phyloP scores from a whole-genome alignment of 2,888 invertebrate species.

The Timema cristinae region DNA sequence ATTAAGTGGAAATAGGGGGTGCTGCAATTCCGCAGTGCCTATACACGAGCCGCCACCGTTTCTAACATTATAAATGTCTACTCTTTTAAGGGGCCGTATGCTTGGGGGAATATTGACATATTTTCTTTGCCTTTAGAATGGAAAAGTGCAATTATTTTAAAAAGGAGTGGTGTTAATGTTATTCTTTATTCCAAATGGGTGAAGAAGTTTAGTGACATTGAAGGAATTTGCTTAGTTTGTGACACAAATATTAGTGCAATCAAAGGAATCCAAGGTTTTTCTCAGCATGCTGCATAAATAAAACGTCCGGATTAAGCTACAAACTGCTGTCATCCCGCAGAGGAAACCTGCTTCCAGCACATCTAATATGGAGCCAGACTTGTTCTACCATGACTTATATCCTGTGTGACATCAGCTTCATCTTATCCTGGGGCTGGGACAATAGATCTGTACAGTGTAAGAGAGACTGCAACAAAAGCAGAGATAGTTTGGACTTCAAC shows the following conservation, averaged over 20 bases:
- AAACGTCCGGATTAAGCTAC: not conserved
- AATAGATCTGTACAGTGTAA: not conserved
- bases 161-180: not conserved
- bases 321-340: not conserved
- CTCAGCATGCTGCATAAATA: not conserved
- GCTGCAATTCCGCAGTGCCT: no score
- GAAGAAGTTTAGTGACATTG: not conserved
- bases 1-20: no score
- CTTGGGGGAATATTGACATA: not conserved
- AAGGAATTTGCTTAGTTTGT: not conserved
- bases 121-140: not conserved
- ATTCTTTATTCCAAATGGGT: not conserved
- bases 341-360: not conserved
- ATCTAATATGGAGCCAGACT: not conserved
- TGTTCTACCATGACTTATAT: not conserved
- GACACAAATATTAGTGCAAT: not conserved
- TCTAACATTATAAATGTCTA: no score
- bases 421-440: not conserved
- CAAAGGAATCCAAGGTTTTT: not conserved
- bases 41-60: no score
- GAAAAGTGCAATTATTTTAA: not conserved
- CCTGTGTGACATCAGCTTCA: not conserved
- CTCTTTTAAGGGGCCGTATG: no score
- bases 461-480: not conserved
- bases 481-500: not conserved